A percentile compares a stretch with the other conserved stretches of the same genome.
These are phyloP conservation scores for Cyrtodaria siliqua DNA, from an alignment of 2,888 invertebrate species.

Conservation along the genomic window DNA sequence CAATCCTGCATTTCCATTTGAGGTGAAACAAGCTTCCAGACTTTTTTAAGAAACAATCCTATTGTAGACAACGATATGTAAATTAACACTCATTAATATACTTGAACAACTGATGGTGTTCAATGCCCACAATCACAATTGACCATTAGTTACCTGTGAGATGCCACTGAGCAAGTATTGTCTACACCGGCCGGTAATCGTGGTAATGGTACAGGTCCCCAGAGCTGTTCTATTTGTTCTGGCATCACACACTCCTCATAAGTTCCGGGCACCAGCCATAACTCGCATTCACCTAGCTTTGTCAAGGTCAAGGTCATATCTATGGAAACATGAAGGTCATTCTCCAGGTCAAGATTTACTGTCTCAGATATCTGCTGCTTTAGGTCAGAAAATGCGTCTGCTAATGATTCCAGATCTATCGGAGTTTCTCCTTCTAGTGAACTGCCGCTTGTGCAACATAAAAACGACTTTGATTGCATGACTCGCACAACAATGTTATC, in stretches of 20 bases:
- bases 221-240: slow-evolving; percentile 81
- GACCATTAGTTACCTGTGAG: slow-evolving; percentile 84
- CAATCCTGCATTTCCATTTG: no score
- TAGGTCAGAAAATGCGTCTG: slow-evolving; percentile 23
- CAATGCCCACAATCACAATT: no score
- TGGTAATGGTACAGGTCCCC: slow-evolving; percentile 84
- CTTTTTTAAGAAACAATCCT: no score
- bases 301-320: slow-evolving; percentile 59
- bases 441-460: slow-evolving; percentile 29
- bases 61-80: no score
- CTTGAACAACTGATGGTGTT: no score
- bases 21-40: no score
- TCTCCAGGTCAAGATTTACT: slow-evolving; percentile 49
- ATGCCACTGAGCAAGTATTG: slow-evolving; percentile 84
- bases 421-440: slow-evolving; percentile 28
- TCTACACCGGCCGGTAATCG: slow-evolving; percentile 79
- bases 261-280: slow-evolving; percentile 81
- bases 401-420: slow-evolving; percentile 30
- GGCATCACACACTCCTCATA: slow-evolving; percentile 85
- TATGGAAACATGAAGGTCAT: slow-evolving; percentile 36
- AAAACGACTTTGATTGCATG: slow-evolving; percentile 14
- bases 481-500: slow-evolving; percentile 55
- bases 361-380: slow-evolving; percentile 42
- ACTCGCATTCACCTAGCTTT: slow-evolving; percentile 71
- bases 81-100: no score